Evolutionary conservation across 2,113 vertebrate genomes (phyloP), one percentile per base, ranked within the genome.

Genomic region (Echinops telfairi): DNA sequence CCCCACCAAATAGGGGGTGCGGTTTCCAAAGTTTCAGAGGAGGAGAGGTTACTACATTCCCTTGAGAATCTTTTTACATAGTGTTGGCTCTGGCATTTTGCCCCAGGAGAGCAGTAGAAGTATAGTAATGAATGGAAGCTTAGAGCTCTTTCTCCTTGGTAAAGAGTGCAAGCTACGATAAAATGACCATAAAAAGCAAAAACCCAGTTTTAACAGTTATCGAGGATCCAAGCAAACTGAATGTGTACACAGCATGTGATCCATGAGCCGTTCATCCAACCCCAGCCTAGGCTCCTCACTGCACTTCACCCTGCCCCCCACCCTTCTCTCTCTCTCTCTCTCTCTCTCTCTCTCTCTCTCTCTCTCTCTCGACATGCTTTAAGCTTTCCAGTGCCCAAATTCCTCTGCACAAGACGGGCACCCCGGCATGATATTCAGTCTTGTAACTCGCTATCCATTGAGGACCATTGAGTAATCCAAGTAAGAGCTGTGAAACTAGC

Each of bases 61-160:
- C 71, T 82, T 68, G 66, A n/a, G 66, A 91, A 75, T 60, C 27
- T 95, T 97, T 92, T 77, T 27, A 68, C 93, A 38, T 25, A 78
- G 62, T 92, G 91, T 97, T 97, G 94, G 64, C 82, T 84, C 79
- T 89, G 85, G 57, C 83, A 79, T 57, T 93, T 77, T 95, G 95
- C 76, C 77, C 77, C 60, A 95, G 85, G 5, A 80, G 88, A 96
- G 68, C 83, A 97, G 97, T 9, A 95, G 89, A 38, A 89, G 79
- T 96, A 40, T 11, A 31, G 79, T 94, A 94, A 96, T 95, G 92
- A 95, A 93, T 95, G 75, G 84, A 88, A 43, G 15, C 91, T n/a
- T 23, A 86, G 15, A 60, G 88, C 58, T 94, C 94, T 96, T 66
- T 96, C 81, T 94, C 89, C 92, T 97, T 96, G 82, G 25, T 91